A percentile compares a stretch with the other conserved stretches of the same genome.
Conservation (phyloP, 2,888 invertebrate species). For the Lasioglossum leucozonium region DNA sequence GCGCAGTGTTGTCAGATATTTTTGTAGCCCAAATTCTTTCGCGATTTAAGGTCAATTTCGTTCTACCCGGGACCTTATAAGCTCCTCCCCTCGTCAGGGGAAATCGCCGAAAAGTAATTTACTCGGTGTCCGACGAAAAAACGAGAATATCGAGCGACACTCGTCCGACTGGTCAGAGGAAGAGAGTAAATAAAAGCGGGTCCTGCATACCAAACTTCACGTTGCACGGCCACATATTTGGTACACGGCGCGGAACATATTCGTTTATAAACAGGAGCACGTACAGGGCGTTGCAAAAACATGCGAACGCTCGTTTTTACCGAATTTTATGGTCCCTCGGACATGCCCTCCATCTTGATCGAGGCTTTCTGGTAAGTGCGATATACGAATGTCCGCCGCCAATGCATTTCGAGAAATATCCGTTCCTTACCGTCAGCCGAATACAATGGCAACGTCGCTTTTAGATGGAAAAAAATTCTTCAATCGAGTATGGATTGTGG, state of each 20-base stretch:
- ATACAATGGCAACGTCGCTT: neutral
- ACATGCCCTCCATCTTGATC: conserved; percentile 12
- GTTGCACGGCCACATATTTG: conserved; percentile 26
- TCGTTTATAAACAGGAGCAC: conserved; percentile 40
- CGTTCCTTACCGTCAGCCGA: neutral
- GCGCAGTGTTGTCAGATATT: neutral
- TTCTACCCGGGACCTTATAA: neutral
- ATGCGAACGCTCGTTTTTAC: neutral
- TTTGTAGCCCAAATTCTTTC: conserved; percentile 3
- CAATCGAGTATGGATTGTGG: neutral
- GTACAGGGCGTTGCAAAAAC: conserved; percentile 7
- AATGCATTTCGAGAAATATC: too few species aligned
- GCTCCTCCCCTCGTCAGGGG: conserved; percentile 12
- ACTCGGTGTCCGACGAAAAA: conserved; percentile 31
- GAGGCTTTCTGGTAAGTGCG: conserved; percentile 4
- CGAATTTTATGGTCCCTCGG: conserved; percentile 2
- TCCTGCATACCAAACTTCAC: conserved; percentile 62
- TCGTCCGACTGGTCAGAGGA: conserved; percentile 63
- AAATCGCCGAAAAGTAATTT: conserved; percentile 62
- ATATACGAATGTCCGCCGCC: neutral
- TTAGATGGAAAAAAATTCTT: neutral
- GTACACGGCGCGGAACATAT: conserved; percentile 21
- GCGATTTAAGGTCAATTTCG: conserved; percentile 7
- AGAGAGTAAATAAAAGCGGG: conserved; percentile 69
- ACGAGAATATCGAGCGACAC: conserved; percentile 59